These are phyloP conservation scores for Bothrops jararaca DNA, from an alignment of 2,113 vertebrate species.

Conservation along the genomic window DNA sequence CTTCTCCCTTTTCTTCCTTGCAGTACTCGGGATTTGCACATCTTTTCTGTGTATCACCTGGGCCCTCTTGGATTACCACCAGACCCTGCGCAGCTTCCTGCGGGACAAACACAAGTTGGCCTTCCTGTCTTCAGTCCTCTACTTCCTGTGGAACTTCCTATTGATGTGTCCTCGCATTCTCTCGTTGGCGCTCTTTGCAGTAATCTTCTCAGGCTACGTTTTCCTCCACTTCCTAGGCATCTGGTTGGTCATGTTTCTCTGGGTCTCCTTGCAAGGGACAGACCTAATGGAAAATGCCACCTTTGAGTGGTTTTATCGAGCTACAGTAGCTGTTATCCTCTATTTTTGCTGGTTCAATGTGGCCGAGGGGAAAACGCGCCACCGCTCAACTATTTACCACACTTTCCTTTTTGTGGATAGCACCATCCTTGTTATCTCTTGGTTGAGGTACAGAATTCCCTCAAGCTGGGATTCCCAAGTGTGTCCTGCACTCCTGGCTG, in stretches of 20 bases:
- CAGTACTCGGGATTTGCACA: slow-evolving; percentile 79
- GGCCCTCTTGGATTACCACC: slow-evolving; percentile 93
- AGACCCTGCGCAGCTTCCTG: slow-evolving; percentile 86
- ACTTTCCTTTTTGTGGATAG: slow-evolving; percentile 78
- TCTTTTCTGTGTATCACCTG: slow-evolving; percentile 85
- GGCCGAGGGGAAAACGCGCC: slow-evolving; percentile 72
- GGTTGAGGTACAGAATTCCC: slow-evolving; percentile 66
- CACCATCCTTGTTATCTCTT: slow-evolving; percentile 69
- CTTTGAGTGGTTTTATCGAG: slow-evolving; percentile 85
- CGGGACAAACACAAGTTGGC: slow-evolving; percentile 76
- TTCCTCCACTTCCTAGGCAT: slow-evolving; percentile 75
- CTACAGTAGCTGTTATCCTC: slow-evolving; percentile 81
- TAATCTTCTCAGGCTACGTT: slow-evolving; percentile 70
- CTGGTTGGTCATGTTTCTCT: slow-evolving; percentile 79
- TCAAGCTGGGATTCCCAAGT: slow-evolving; percentile 50
- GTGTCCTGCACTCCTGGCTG: slow-evolving; percentile 17
- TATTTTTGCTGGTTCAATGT: slow-evolving; percentile 98
- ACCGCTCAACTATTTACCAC: slow-evolving; percentile 82
- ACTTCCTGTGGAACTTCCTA: slow-evolving; percentile 93
- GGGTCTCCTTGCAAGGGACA: slow-evolving; percentile 83
- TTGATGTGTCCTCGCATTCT: slow-evolving; percentile 84
- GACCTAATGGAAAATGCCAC: slow-evolving; percentile 79
- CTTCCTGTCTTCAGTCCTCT: slow-evolving; percentile 70
- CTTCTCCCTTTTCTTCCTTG: slow-evolving; percentile 2
- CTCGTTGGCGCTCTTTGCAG: slow-evolving; percentile 77